Percentiles rank a stretch among this genome's conserved stretches.
These are phyloP conservation scores for Lordiphosa fenestrarum DNA, from an alignment of 2,888 invertebrate species.

Conservation along the genomic window DNA sequence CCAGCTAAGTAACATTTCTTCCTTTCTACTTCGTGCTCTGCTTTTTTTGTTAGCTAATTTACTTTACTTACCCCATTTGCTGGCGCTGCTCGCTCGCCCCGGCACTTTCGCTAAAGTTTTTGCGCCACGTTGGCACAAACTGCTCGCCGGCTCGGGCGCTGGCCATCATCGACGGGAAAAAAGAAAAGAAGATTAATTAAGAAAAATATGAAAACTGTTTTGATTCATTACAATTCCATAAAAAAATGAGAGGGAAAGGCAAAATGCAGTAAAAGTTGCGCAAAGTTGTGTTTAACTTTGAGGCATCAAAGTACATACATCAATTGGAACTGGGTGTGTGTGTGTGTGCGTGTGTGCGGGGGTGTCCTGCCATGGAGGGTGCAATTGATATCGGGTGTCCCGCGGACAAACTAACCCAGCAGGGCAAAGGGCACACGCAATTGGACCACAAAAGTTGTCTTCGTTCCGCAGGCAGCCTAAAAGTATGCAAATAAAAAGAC, in stretches of 20 bases:
- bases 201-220: constrained; percentile 78
- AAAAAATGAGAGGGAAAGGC: constrained; percentile 2
- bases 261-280: constrained; percentile 11
- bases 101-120: constrained; percentile 39
- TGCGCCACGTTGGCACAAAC: constrained; percentile 35
- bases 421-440: constrained; percentile 36
- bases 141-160: not conserved
- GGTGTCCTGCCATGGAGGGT: too few species aligned
- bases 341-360: too few species aligned
- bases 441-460: constrained; percentile 34
- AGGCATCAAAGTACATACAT: constrained; percentile 2
- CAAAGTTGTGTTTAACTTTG: not conserved
- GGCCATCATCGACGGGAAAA: constrained; percentile 1
- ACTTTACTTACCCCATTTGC: constrained; percentile 25
- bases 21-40: constrained; percentile 14
- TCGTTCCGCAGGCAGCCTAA: constrained; percentile 35
- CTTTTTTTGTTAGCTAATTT: constrained; percentile 64
- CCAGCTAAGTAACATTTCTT: constrained; percentile 16
- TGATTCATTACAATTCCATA: constrained; percentile 71
- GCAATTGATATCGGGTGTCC: not conserved
- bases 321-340: not conserved
- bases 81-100: constrained; percentile 22
- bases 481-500: constrained; percentile 47
- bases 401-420: constrained; percentile 1
- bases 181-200: constrained; percentile 77